Evolutionary conservation across 2,113 vertebrate genomes (phyloP), one percentile per base, ranked within the genome.

Genomic region (Elgaria multicarinata): DNA sequence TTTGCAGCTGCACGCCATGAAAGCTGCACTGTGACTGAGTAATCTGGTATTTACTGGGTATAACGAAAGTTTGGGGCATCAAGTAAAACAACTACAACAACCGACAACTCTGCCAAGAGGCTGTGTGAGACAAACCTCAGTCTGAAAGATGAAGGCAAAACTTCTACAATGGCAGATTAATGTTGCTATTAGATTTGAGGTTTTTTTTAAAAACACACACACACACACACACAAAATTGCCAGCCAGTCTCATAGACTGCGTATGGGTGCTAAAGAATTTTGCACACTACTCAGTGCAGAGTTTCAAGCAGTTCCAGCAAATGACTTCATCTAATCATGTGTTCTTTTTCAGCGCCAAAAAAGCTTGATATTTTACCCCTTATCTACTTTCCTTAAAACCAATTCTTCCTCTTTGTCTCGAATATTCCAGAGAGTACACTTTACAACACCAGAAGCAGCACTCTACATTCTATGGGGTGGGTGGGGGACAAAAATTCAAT

Each of bases 261-360:
- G 6, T 62, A 2, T 7, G 33, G 62, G 72, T 83, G 10, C 72
- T 13, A 69, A 87, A 93, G 79, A 78, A 92, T 53, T 89, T 26
- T 33, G 90, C 55, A 78, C 90, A 94, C 91, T 55, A 18, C 3
- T 90, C 36, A 42, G 14, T 42, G 53, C 55, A 64, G 64, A 13
- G 84, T 82, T 88, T 90, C 66, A 82, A 4, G 58, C 31, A 80
- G 46, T 75, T 85, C 24, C 28, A 71, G 64, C 46, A 22, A 83
- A 89, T 93, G 69, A 90, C 74, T 88, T 88, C 28, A 82, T 62
- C 77, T 74, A 62, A 82, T 44, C 69, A 88, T 28, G 7, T 75
- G 42, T 14, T 50, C 16, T 44, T 85, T 44, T 2, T 31, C 18
- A 13, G 6, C 92, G 66, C 28, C 26, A 39, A 10, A 0, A 0